Percentiles rank a stretch among this genome's conserved stretches.
phyloP scores from a whole-genome alignment of 2,888 invertebrate genomes.

The Lasiommata megera region DNA sequence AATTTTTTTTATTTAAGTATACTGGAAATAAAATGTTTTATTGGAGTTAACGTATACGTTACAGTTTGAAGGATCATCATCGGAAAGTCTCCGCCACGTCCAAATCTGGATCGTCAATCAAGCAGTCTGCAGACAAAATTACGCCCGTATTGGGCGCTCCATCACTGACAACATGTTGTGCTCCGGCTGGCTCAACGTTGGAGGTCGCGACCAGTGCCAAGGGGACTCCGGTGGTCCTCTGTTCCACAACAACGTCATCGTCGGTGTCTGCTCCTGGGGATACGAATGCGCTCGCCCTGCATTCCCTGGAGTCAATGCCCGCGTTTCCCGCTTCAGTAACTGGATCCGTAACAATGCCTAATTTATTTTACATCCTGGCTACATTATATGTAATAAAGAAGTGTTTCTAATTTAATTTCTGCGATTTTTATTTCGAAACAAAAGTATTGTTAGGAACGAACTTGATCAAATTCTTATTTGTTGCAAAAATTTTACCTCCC shows the following conservation, averaged over 20 bases:
- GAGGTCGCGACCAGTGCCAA: conserved; percentile 61
- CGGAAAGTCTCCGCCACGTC: conserved; percentile 41
- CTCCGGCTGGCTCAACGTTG: conserved; percentile 53
- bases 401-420: no score
- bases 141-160: conserved; percentile 32
- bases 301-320: conserved; percentile 47
- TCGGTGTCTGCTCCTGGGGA: conserved; percentile 44
- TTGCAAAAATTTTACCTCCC: no score
- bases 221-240: conserved; percentile 62
- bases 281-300: conserved; percentile 39
- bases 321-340: conserved; percentile 45
- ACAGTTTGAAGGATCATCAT: conserved; percentile 5
- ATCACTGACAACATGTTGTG: conserved; percentile 56
- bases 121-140: conserved; percentile 39
- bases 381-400: neutral
- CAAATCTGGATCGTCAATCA: conserved; percentile 49
- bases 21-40: no score
- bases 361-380: neutral
- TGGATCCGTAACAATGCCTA: conserved; percentile 52
- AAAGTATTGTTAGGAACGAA: no score
- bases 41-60: conserved; percentile 1
- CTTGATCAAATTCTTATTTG: no score
- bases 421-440: neutral
- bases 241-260: conserved; percentile 47
- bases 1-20: no score